phyloP scores from a whole-genome alignment of 2,888 invertebrate genomes.

The Cephus runcator region DNA sequence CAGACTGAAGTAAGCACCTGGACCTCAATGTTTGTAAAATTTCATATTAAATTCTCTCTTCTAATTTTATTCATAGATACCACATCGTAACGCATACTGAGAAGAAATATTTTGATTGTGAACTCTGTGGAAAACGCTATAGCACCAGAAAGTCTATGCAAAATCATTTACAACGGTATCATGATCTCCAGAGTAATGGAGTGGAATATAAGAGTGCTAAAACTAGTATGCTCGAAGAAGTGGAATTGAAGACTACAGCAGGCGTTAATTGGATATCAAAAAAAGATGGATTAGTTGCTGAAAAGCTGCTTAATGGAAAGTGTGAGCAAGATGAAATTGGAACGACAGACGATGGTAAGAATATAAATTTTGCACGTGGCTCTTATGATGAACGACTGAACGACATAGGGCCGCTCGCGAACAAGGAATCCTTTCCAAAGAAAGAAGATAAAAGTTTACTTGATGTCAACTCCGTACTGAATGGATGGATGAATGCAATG shows the following conservation, averaged over 20 bases:
- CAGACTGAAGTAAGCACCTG: constrained; percentile 52
- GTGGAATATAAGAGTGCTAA: neutral
- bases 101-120: constrained; percentile 68
- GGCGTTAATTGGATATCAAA: neutral
- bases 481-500: neutral
- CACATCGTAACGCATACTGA: constrained; percentile 68
- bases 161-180: constrained; percentile 67
- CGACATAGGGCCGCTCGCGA: neutral
- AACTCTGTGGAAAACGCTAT: constrained; percentile 67
- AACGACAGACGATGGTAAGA: neutral
- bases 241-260: neutral
- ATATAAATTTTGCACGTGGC: neutral
- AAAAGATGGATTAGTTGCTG: neutral
- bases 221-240: neutral
- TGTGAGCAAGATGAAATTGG: neutral
- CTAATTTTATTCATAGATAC: constrained; percentile 39
- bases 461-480: neutral
- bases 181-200: constrained; percentile 36
- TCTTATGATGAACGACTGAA: neutral
- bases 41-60: constrained; percentile 22
- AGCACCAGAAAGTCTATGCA: constrained; percentile 66
- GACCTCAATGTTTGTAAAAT: neutral
- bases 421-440: neutral
- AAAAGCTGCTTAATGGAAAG: too few species aligned
- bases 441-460: neutral